Evolutionary conservation across 1,140 invertebrate genomes (phyloP).

Genomic region (Drosophila takahashii): DNA sequence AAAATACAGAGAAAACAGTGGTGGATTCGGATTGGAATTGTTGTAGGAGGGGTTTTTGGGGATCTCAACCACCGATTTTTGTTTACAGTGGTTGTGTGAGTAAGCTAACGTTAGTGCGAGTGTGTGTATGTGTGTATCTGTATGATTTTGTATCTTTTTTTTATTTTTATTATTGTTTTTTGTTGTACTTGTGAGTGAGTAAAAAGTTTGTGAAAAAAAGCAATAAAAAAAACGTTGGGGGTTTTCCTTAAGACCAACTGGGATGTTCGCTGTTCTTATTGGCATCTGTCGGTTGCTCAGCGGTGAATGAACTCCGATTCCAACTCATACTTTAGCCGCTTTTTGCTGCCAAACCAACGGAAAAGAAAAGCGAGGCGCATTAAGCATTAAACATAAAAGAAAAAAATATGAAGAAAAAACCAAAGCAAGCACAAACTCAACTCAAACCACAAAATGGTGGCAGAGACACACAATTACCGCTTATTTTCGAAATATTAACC

Average conservation of each 20-base stretch:
- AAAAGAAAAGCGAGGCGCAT: slow-evolving; percentile 54
- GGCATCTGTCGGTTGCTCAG: slow-evolving; percentile 30
- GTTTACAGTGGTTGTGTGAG: slow-evolving; percentile 3
- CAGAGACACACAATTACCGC: slow-evolving; percentile 22
- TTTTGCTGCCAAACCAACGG: slow-evolving; percentile 31
- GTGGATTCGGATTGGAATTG: neutral
- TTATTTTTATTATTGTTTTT: neutral
- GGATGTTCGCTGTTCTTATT: slow-evolving; percentile 37
- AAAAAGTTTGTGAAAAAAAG: slow-evolving; percentile 11
- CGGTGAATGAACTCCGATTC: slow-evolving; percentile 40
- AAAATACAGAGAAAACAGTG: slow-evolving; percentile 3
- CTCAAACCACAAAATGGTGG: slow-evolving; percentile 12
- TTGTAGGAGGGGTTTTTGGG: slow-evolving; percentile 4
- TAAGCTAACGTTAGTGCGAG: neutral
- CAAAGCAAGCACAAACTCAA: slow-evolving; percentile 32
- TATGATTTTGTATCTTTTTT: slow-evolving; percentile 13
- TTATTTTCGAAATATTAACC: slow-evolving; percentile 54
- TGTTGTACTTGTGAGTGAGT: slow-evolving; percentile 1
- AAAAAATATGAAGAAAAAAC: slow-evolving; percentile 14
- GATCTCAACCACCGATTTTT: slow-evolving; percentile 14
- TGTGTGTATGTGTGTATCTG: slow-evolving; percentile 3
- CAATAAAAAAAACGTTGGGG: slow-evolving; percentile 6
- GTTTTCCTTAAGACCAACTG: slow-evolving; percentile 29
- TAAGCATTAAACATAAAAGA: slow-evolving; percentile 21
- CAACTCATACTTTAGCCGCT: neutral